Percentiles rank a stretch among this genome's conserved stretches.
phyloP scores from a whole-genome alignment of 2,888 invertebrate genomes.

The Caenorhabditis macrosperma region DNA sequence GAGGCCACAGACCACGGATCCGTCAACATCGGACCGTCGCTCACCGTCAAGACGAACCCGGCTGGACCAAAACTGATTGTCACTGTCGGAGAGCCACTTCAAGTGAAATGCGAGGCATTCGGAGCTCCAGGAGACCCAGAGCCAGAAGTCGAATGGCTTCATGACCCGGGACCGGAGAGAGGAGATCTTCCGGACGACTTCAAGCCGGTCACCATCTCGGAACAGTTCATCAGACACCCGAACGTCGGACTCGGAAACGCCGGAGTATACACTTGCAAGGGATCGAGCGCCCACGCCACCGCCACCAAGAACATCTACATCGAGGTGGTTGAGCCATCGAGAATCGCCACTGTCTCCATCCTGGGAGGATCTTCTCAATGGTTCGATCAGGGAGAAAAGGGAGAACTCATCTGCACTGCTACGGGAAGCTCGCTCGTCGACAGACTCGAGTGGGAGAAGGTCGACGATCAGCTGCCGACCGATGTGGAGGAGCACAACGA shows the following conservation, averaged over 20 bases:
- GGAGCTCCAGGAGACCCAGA: constrained; percentile 78
- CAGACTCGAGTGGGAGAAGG: constrained; percentile 76
- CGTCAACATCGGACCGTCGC: constrained; percentile 74
- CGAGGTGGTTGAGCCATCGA: constrained; percentile 78
- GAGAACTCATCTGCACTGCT: constrained; percentile 77
- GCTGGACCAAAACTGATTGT: constrained; percentile 75
- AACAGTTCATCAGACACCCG: constrained; percentile 78
- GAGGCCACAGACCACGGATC: constrained; percentile 77
- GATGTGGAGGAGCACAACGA: constrained; percentile 79
- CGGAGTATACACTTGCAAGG: constrained; percentile 81
- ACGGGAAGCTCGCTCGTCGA: constrained; percentile 77
- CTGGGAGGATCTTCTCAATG: constrained; percentile 77
- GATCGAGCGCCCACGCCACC: constrained; percentile 80
- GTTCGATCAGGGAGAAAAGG: constrained; percentile 75
- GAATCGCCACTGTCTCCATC: constrained; percentile 77
- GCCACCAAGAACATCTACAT: constrained; percentile 79
- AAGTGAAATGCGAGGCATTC: constrained; percentile 77
- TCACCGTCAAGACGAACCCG: constrained; percentile 74
- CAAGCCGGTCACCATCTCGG: constrained; percentile 79
- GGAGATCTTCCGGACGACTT: constrained; percentile 80
- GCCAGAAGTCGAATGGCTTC: constrained; percentile 78
- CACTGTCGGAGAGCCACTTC: constrained; percentile 78
- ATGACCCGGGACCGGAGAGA: constrained; percentile 77
- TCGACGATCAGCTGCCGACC: constrained; percentile 73
- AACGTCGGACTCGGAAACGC: constrained; percentile 78